Conservation (phyloP, 2,797 vertebrate genomes). For the Apodemus agrarius region DNA sequence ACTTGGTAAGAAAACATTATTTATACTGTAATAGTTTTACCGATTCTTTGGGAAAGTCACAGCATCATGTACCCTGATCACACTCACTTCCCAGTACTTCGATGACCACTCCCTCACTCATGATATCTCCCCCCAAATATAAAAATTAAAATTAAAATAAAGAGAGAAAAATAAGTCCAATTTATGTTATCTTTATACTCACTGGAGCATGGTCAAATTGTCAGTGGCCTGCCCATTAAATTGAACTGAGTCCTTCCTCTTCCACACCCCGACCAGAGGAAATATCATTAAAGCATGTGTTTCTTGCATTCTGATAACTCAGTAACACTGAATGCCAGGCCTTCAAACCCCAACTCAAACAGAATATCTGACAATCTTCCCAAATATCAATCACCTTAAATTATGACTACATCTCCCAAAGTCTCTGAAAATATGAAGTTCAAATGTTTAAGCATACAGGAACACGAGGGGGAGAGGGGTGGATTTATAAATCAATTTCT, state of each 20-base stretch:
- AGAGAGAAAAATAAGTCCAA: background rate
- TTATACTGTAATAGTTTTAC: background rate
- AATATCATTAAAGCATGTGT: background rate
- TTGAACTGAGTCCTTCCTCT: background rate
- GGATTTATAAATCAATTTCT: background rate
- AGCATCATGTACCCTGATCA: background rate
- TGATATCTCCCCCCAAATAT: background rate
- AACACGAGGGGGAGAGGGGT: background rate
- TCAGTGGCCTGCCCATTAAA: background rate
- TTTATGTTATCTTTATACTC: background rate
- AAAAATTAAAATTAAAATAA: background rate
- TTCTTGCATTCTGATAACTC: background rate
- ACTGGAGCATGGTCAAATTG: background rate
- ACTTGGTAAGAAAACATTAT: background rate
- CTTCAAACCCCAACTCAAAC: background rate
- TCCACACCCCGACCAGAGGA: background rate
- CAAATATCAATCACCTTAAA: background rate
- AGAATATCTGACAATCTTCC: background rate
- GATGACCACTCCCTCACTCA: background rate
- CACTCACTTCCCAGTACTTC: background rate
- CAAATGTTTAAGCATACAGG: background rate
- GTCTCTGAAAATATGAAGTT: background rate
- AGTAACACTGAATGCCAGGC: background rate
- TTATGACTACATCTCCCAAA: background rate
- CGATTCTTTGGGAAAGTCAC: background rate